These are phyloP conservation scores for Acleris holmiana DNA, from an alignment of 2,888 invertebrate species.

Conservation along the genomic window DNA sequence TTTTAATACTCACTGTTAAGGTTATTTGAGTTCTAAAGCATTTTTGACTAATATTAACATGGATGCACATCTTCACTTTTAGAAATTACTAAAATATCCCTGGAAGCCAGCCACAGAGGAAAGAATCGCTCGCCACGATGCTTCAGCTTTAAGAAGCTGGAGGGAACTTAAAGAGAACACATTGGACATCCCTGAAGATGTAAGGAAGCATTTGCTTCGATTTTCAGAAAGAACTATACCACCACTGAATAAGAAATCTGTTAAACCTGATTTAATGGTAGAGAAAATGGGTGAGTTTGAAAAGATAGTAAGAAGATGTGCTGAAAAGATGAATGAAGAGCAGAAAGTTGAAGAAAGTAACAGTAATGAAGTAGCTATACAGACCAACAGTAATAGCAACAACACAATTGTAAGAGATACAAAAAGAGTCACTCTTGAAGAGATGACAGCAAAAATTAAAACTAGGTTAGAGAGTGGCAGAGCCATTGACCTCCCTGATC, in stretches of 20 bases:
- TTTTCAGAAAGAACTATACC: conserved; percentile 86
- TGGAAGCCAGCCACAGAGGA: conserved; percentile 86
- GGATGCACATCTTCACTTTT: conserved; percentile 44
- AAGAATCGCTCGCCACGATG: conserved; percentile 87
- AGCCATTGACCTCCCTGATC: conserved; percentile 61
- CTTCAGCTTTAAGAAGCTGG: conserved; percentile 89
- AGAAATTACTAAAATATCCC: conserved; percentile 87
- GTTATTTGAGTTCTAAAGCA: neutral
- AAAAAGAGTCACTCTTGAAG: conserved; percentile 66
- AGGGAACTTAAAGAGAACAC: conserved; percentile 83
- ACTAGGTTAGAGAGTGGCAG: conserved; percentile 62
- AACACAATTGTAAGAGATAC: conserved; percentile 45
- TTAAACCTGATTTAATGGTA: conserved; percentile 64
- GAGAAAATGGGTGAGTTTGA: conserved; percentile 74
- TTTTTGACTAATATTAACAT: neutral
- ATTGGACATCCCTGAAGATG: conserved; percentile 70
- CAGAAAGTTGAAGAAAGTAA: conserved; percentile 37
- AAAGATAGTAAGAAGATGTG: conserved; percentile 75
- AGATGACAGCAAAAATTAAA: conserved; percentile 65
- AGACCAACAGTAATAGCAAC: conserved; percentile 32
- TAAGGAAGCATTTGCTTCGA: conserved; percentile 86
- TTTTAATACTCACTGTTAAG: too few species aligned
- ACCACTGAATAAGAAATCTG: conserved; percentile 63
- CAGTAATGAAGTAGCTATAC: conserved; percentile 25
- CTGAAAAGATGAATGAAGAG: conserved; percentile 49